These are phyloP conservation scores for Antheraea pernyi DNA, from an alignment of 1,140 invertebrate genomes.

Conservation along the genomic window DNA sequence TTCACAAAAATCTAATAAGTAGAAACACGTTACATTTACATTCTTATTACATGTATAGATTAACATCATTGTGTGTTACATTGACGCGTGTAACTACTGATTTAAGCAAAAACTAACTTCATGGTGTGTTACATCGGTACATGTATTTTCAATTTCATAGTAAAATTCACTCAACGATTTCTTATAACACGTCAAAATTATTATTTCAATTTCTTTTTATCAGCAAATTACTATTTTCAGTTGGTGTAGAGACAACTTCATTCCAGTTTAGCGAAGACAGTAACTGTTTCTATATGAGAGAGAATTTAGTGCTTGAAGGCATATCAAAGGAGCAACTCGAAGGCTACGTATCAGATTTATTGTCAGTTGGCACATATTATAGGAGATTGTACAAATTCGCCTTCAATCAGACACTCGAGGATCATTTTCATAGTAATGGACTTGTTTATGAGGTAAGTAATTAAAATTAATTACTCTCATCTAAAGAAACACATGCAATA, in stretches of 20 bases:
- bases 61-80: too few relatives aligned
- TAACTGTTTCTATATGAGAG: constrained; percentile 62
- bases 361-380: constrained; percentile 68
- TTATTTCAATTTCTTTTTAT: not conserved
- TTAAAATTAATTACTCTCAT: not conserved
- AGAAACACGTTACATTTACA: too few relatives aligned
- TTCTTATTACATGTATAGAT: too few relatives aligned
- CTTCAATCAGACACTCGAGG: constrained; percentile 54
- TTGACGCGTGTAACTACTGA: too few relatives aligned
- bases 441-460: constrained; percentile 67
- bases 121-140: too few relatives aligned
- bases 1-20: too few relatives aligned
- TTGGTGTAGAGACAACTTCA: constrained; percentile 72
- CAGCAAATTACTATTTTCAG: constrained; percentile 42
- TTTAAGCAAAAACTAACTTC: too few relatives aligned
- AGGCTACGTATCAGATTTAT: constrained; percentile 53
- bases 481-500: too few relatives aligned
- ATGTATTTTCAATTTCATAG: too few relatives aligned
- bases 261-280: constrained; percentile 58
- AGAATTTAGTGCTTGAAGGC: constrained; percentile 64
- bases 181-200: too few relatives aligned
- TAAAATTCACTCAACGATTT: too few relatives aligned
- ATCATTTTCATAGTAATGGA: constrained; percentile 62
- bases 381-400: constrained; percentile 65
- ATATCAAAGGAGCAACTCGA: constrained; percentile 56